Percentiles rank a stretch among this genome's conserved stretches.
These are phyloP conservation scores for Pogonomyrmex californicus DNA, from an alignment of 1,140 invertebrate genomes.

Conservation along the genomic window DNA sequence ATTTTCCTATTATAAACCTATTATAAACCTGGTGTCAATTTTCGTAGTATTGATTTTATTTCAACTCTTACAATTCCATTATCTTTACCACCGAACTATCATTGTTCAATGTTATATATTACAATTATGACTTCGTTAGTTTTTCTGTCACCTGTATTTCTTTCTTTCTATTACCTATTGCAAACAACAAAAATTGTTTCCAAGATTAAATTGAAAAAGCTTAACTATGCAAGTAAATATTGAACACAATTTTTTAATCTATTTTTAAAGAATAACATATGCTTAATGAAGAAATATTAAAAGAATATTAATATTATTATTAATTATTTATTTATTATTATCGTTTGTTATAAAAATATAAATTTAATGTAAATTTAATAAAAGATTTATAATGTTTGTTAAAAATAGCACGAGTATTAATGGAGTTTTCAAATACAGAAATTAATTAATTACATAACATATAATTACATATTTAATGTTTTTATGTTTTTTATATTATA, in stretches of 20 bases:
- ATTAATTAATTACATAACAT: too few species aligned
- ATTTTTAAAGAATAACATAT: too few species aligned
- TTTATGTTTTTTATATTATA: neutral
- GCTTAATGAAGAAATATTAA: too few species aligned
- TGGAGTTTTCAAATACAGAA: neutral
- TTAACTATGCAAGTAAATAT: neutral
- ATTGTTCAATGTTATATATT: neutral
- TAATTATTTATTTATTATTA: too few species aligned
- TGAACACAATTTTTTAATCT: constrained; percentile 5
- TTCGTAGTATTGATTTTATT: constrained; percentile 26
- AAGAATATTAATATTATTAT: too few species aligned
- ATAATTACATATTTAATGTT: neutral
- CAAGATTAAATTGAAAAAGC: neutral
- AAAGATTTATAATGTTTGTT: neutral
- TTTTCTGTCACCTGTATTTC: neutral
- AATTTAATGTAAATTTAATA: neutral
- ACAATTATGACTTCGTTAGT: neutral
- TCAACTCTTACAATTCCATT: neutral
- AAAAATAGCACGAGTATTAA: neutral
- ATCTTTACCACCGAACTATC: neutral
- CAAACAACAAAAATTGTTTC: neutral
- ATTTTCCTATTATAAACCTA: constrained; percentile 5
- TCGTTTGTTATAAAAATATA: too few species aligned
- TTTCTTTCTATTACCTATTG: neutral
- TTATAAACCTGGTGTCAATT: constrained; percentile 20